phyloP scores from a whole-genome alignment of 2,113 vertebrate genomes.

The Oryzias curvinotus region DNA sequence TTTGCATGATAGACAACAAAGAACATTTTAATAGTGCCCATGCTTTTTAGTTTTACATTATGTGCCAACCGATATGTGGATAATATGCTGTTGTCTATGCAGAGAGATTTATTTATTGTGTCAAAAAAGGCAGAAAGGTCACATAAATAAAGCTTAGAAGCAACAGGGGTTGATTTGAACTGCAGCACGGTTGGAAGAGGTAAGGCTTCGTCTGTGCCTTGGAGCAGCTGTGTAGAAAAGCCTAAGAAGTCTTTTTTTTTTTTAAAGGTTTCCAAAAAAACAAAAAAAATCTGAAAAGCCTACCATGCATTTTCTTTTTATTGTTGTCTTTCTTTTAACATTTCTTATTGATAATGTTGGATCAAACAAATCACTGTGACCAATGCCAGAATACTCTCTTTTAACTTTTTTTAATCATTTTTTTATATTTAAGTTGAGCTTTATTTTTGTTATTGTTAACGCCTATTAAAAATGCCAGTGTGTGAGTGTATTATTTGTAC shows the following conservation, averaged over 20 bases:
- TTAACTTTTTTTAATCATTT: slow-evolving; percentile 64
- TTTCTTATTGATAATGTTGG: slow-evolving; percentile 64
- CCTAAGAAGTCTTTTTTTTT: slow-evolving; percentile 42
- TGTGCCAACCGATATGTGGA: slow-evolving; percentile 69
- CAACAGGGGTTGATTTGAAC: slow-evolving; percentile 14
- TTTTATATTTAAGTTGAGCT: slow-evolving; percentile 62
- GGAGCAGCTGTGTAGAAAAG: slow-evolving; percentile 43
- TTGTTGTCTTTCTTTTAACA: slow-evolving; percentile 57
- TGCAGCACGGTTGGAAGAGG: slow-evolving; percentile 25
- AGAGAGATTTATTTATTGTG: slow-evolving; percentile 56
- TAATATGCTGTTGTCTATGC: slow-evolving; percentile 69
- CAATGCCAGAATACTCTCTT: slow-evolving; percentile 68
- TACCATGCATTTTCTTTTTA: slow-evolving; percentile 48
- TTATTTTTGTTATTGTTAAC: slow-evolving; percentile 60
- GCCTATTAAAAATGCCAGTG: slow-evolving; percentile 69
- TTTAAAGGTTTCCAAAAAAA: slow-evolving; percentile 47
- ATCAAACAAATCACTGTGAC: slow-evolving; percentile 81
- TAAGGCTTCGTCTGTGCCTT: slow-evolving; percentile 44
- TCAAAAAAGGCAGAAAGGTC: slow-evolving; percentile 24
- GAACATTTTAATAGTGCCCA: slow-evolving; percentile 63
- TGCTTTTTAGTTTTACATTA: slow-evolving; percentile 71
- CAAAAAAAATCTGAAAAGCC: slow-evolving; percentile 38
- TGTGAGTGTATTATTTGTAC: slow-evolving; percentile 76
- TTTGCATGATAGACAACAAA: slow-evolving; percentile 64
- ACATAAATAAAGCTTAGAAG: slow-evolving; percentile 28